Conservation (phyloP, 2,113 vertebrate species). For the Nothobranchius kuhntae region DNA sequence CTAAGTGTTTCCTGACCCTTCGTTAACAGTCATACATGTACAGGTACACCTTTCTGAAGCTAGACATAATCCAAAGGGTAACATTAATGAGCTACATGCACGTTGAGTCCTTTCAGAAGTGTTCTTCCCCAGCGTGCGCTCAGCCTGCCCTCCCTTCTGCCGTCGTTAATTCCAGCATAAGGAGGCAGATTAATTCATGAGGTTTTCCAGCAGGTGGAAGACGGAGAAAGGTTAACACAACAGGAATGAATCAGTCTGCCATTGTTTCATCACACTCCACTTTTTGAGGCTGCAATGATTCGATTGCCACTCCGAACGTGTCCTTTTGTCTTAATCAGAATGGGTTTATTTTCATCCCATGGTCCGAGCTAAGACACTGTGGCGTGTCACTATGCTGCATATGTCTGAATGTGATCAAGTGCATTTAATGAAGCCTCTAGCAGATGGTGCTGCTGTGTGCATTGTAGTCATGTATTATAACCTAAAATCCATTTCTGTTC, state of each 20-base stretch:
- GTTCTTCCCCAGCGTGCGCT: slow-evolving; percentile 16
- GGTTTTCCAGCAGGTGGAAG: slow-evolving; percentile 50
- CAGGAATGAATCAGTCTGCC: slow-evolving; percentile 52
- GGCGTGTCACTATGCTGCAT: slow-evolving; percentile 34
- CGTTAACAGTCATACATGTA: neutral
- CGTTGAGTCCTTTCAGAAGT: neutral
- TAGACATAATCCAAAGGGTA: neutral
- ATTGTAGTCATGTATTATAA: slow-evolving; percentile 35
- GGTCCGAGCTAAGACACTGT: slow-evolving; percentile 9
- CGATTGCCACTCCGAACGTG: slow-evolving; percentile 32
- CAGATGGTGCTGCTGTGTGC: slow-evolving; percentile 59
- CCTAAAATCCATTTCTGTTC: slow-evolving; percentile 7
- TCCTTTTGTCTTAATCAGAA: slow-evolving; percentile 58
- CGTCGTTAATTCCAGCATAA: slow-evolving; percentile 37
- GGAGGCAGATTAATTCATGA: slow-evolving; percentile 50
- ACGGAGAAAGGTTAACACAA: slow-evolving; percentile 57
- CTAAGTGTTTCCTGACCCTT: neutral
- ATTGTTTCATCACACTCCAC: slow-evolving; percentile 3
- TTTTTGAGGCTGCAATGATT: slow-evolving; percentile 14
- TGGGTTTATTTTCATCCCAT: slow-evolving; percentile 27
- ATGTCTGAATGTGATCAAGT: slow-evolving; percentile 55
- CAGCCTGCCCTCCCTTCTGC: slow-evolving; percentile 39
- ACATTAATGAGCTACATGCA: neutral
- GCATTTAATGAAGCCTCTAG: slow-evolving; percentile 56
- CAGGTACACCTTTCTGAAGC: neutral